Base-by-base conservation (phyloP, 2,888 invertebrate species). In the Ctena decussata region DNA sequence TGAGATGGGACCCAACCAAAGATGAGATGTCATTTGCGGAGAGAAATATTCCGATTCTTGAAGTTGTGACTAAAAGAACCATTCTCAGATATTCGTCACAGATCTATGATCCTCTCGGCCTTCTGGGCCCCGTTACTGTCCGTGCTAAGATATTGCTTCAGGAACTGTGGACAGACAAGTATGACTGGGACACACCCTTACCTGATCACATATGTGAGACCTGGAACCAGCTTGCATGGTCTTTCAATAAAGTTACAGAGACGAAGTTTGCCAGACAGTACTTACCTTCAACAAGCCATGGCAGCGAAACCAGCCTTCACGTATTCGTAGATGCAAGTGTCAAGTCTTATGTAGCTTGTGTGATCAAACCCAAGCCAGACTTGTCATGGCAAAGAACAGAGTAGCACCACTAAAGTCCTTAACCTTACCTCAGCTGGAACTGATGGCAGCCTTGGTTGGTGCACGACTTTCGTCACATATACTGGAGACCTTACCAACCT, bases 381-480 rank as follows among this genome's bases (percentile, higher is more conserved):
- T 85, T n/a, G 49, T 85, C 0, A 85, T 85, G 69, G 74, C 85
- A 24, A 82, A 80, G 39, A 72, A 53, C 21, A 30, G 85, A 18
- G 80, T 82, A 27, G 80, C 86, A 39, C 82, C 86, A 32, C 37
- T 87, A 39, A 84, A 79, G 49, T n/a, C 30, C 27, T 30, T 77
- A 5, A 85, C 78, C 30, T 60, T 85, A 49, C 83, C 85, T 37
- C 77, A 77, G 72, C 70, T 87, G 3, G 84, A 86, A 46, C 41
- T 86, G 18, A 86, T 86, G 84, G 81, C 78, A 37, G 81, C 86
- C 15, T 69, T 75, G 18, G 65, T 84, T 37, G 86, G 81, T 74
- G 80, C 75, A n/a, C 69, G 81, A n/a, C 71, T 84, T 18, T 73
- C 69, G 18, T 39, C 53, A n/a, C 82, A 83, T 72, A 15, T 83